These are phyloP conservation scores for Taxidea taxus DNA, from an alignment of 2,113 vertebrate species.

Conservation along the genomic window DNA sequence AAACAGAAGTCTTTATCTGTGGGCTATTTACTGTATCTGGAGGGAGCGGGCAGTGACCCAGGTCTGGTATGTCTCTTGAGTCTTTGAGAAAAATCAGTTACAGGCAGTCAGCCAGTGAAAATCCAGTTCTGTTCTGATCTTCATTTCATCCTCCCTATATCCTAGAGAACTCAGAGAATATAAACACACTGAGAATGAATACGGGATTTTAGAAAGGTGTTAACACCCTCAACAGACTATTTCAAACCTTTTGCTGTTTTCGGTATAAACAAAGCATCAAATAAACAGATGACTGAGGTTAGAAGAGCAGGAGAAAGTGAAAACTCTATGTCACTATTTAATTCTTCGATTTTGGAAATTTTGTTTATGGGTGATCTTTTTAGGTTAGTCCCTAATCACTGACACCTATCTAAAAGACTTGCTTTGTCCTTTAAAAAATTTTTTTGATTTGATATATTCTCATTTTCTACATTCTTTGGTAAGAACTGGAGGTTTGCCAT, in stretches of 20 bases:
- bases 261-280: neutral
- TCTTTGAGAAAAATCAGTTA: neutral
- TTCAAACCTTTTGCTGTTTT: neutral
- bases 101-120: neutral
- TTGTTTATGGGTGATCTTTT: neutral
- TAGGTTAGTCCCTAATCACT: neutral
- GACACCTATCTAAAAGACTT: neutral
- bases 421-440: neutral
- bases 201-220: neutral
- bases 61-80: neutral
- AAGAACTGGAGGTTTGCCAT: neutral
- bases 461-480: neutral
- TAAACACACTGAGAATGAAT: neutral
- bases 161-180: neutral
- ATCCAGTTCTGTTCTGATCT: neutral
- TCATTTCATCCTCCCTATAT: neutral
- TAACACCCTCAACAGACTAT: neutral
- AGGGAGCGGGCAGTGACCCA: neutral
- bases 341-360: slow-evolving; percentile 15
- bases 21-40: neutral
- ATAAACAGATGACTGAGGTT: neutral
- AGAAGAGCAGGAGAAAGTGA: neutral
- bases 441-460: neutral
- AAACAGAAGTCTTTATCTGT: neutral
- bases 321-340: neutral